Evolutionary conservation across 2,797 vertebrate species (phyloP), one percentile per base, ranked within the genome.

Genomic region (Thaleichthys pacificus): DNA sequence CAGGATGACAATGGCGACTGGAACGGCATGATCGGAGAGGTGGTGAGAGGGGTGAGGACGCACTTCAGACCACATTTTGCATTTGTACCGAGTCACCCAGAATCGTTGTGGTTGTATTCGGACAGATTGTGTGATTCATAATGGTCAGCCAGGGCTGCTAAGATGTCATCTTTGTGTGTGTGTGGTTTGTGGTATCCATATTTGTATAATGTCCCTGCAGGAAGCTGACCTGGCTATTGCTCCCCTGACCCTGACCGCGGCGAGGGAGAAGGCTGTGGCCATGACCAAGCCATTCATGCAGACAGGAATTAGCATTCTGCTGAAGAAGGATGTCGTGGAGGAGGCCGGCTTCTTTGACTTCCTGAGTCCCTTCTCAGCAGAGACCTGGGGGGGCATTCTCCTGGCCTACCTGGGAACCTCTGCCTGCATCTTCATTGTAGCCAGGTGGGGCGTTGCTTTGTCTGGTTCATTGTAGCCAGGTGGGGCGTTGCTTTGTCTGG

Each of bases 281-380:
- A 96, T 97, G 93, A 96, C 92, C 80, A 95, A 95, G 0, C 95
- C 96, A 0, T 97, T 96, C 92, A 94, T 97, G 91, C 94, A 96
- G 88, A 97, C 95, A 0, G 96, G 96, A 0, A 95, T 97, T 35
- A 94, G 96, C 30, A 94, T 97, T 87, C 68, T 97, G 77, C 85
- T 96, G 54, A 92, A 92, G 61, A 95, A 92, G 72, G 94, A 95
- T 68, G 84, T 88, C 66, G 89, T 93, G 0, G 92, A 94, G 72
- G 89, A 85, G 2, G 21, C 89, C 2, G 87, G 89, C 0, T 87
- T 95, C 71, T 96, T 96, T 85, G 91, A 93, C 68, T 97, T 97
- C 89, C 85, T 97, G 73, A 82, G 89, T 30, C 95, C 96, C 8
- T 97, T 97, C 81, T 88, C 94, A 11, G 90, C 91, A 8, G 89